These are phyloP conservation scores for Euura saliciscinereae DNA, from an alignment of 1,140 invertebrate genomes.

Conservation along the genomic window DNA sequence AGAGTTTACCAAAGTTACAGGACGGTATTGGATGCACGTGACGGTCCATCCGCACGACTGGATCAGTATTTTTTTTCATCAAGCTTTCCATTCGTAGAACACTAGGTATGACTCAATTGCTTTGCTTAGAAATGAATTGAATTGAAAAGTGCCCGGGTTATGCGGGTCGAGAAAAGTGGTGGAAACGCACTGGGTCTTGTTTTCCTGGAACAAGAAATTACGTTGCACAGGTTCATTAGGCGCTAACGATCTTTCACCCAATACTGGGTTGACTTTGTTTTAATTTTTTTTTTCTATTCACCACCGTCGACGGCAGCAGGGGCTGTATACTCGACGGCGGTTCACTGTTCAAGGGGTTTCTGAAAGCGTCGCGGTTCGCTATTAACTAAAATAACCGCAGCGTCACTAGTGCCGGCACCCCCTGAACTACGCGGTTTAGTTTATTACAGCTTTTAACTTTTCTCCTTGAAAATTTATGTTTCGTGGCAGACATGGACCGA, in stretches of 20 bases:
- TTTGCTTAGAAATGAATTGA: no score
- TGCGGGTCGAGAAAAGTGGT: no score
- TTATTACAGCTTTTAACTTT: constrained; percentile 37
- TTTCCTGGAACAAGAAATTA: neutral
- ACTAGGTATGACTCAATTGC: neutral
- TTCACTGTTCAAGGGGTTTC: neutral
- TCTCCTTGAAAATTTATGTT: constrained; percentile 3
- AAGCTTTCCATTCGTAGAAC: neutral
- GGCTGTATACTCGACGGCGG: neutral
- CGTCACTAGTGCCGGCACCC: constrained; percentile 31
- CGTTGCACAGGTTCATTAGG: neutral
- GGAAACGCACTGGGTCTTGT: no score
- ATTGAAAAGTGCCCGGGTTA: no score
- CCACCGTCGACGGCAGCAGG: neutral
- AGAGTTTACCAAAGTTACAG: neutral
- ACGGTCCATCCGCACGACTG: neutral
- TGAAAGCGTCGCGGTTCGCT: constrained; percentile 16
- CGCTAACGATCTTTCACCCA: neutral
- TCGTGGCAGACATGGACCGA: neutral
- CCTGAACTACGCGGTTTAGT: constrained; percentile 28
- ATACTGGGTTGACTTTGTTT: neutral
- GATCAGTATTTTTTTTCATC: neutral
- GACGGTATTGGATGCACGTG: neutral
- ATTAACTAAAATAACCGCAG: constrained; percentile 48
- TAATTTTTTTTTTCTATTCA: neutral